Conservation (phyloP, 1,140 invertebrate species). For the Nylanderia fulva region DNA sequence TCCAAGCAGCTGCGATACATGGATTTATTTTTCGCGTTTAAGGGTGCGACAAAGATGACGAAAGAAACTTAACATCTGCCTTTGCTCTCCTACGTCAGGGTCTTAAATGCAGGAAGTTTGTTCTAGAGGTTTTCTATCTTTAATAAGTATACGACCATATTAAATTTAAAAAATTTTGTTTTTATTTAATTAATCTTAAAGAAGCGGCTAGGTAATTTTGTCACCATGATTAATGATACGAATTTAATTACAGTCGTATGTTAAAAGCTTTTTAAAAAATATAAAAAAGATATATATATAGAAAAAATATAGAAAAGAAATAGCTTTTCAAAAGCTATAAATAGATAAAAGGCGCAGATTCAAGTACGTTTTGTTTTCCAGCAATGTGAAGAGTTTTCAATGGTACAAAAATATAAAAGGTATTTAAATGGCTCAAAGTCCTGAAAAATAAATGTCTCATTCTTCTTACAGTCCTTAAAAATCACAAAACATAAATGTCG, state of each 20-base stretch:
- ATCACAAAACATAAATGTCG: neutral
- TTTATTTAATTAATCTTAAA: neutral
- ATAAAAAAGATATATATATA: neutral
- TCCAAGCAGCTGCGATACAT: slow-evolving; percentile 52
- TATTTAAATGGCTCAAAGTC: neutral
- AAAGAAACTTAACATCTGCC: slow-evolving; percentile 66
- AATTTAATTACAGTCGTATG: slow-evolving; percentile 8
- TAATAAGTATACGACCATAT: neutral
- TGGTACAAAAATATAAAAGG: neutral
- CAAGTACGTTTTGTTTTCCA: neutral
- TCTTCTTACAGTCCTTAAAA: neutral
- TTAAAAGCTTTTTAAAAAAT: neutral
- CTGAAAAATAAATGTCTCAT: neutral
- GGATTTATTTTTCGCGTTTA: slow-evolving; percentile 59
- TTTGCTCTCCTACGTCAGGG: slow-evolving; percentile 13
- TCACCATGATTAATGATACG: neutral
- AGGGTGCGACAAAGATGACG: slow-evolving; percentile 41
- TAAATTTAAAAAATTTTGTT: neutral
- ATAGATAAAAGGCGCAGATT: neutral
- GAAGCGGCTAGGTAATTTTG: neutral
- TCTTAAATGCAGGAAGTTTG: slow-evolving; percentile 27
- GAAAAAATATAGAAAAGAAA: neutral
- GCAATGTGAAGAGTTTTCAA: neutral
- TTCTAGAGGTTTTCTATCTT: neutral
- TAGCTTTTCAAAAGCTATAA: no score